Base-by-base conservation (phyloP, 2,113 vertebrate genomes). In the Channa maculata region DNA sequence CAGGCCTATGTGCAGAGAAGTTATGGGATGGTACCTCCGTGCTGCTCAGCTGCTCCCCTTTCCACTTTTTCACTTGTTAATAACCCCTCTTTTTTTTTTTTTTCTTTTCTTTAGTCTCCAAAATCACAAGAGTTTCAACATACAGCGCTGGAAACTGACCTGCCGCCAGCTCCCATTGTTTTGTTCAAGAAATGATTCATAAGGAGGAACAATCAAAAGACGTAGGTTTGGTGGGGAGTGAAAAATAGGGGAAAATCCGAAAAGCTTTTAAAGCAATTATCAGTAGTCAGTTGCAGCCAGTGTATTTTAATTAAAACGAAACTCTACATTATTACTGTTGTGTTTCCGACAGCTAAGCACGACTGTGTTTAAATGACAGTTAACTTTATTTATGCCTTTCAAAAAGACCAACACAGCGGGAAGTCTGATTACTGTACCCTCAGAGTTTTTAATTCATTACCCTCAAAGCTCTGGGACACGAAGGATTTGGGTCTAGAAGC, bases 1-100 rank as follows among this genome's bases (percentile, higher is more conserved):
- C 87, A 90, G 78, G 80, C 82, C 86, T 79, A 24, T 79, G 86
- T 70, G 80, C 70, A 62, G 88, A 74, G 79, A 84, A 89, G 83
- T 87, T 87, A 91, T 89, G 88, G 86, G 69, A 76, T 85, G 70
- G 82, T 75, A 79, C 78, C 78, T 75, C 79, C 54, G 79, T 41
- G 80, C 71, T 38, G 60, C 78, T 61, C 70, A 50, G 75, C 76
- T 76, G 80, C 82, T 79, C 77, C 37, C 51, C 48, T 41, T 71
- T 66, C 63, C 82, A 67, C 71, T 76, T 75, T 80, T 58, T 82
- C 75, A 65, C 75, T 85, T 15, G 45, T 71, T 89, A 75, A 79
- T 83, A 82, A 87, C 64, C 68, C 41, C 79, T 77, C 74, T 65
- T 73, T 59, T 74, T 57, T 71, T 78, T 63, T 71, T 33, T 24